These are phyloP conservation scores for Trissoscelio sp. DNA, from an alignment of 2,888 invertebrate species.

Conservation along the genomic window DNA sequence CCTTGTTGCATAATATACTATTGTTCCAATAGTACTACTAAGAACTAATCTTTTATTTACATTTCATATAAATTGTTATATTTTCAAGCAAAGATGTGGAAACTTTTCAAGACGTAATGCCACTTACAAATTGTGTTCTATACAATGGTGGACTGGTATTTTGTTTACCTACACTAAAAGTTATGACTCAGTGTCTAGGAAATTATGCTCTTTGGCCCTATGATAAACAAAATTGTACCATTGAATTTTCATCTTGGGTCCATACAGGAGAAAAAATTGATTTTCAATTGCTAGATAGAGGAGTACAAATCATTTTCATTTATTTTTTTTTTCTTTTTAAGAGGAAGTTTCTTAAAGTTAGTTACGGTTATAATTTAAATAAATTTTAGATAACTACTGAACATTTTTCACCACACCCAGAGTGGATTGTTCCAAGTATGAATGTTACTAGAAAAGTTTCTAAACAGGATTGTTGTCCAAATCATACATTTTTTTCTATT, in stretches of 20 bases:
- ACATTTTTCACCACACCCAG: conserved; percentile 84
- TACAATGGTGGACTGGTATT: conserved; percentile 85
- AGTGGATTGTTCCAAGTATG: too few relatives aligned
- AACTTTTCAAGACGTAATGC: conserved; percentile 69
- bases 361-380: too few relatives aligned
- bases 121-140: conserved; percentile 84
- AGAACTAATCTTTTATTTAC: too few relatives aligned
- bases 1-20: too few relatives aligned
- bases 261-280: conserved; percentile 87
- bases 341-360: too few relatives aligned
- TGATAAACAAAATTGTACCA: conserved; percentile 87
- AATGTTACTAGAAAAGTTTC: too few relatives aligned
- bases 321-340: too few relatives aligned
- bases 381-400: conserved; percentile 81
- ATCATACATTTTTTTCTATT: too few relatives aligned
- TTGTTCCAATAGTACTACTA: too few relatives aligned
- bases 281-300: conserved; percentile 80
- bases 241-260: conserved; percentile 88
- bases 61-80: too few relatives aligned
- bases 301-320: conserved; percentile 71
- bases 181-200: conserved; percentile 86
- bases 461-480: too few relatives aligned
- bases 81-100: conserved; percentile 77
- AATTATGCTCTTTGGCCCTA: conserved; percentile 87
- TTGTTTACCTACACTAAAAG: conserved; percentile 86